A percentile compares a stretch with the other conserved stretches of the same genome.
These are phyloP conservation scores for Lanius collurio DNA, from an alignment of 2,113 vertebrate species.

Conservation along the genomic window DNA sequence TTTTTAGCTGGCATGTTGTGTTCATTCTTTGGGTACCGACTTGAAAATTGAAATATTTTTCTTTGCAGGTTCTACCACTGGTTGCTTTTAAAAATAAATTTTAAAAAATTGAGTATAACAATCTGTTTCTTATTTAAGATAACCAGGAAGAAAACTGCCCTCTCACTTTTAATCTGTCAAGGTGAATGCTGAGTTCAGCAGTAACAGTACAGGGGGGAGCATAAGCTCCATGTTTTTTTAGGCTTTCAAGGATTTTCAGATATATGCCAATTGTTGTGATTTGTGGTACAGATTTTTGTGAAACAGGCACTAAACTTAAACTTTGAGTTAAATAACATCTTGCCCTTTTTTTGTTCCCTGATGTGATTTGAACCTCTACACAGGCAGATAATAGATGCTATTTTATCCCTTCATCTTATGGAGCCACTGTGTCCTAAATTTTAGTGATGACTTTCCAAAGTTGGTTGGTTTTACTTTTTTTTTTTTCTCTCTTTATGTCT, in stretches of 20 bases:
- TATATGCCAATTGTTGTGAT: not conserved
- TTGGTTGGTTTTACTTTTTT: not conserved
- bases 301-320: not conserved
- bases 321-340: not conserved
- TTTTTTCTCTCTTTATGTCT: not conserved
- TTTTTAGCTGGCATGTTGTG: not conserved
- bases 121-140: not conserved
- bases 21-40: not conserved
- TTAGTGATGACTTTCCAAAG: not conserved
- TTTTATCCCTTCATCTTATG: not conserved
- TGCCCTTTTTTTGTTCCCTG: not conserved
- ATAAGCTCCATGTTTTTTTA: not conserved
- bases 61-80: not conserved
- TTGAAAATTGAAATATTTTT: not conserved
- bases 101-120: accelerated
- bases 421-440: not conserved
- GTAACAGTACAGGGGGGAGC: not conserved
- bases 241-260: not conserved
- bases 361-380: not conserved
- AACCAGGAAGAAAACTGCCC: not conserved
- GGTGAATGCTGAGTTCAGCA: not conserved
- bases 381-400: not conserved
- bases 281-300: not conserved
- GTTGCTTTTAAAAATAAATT: not conserved
- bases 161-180: not conserved